Conservation (phyloP, 2,888 invertebrate species). For the Ormyrus thymus region DNA sequence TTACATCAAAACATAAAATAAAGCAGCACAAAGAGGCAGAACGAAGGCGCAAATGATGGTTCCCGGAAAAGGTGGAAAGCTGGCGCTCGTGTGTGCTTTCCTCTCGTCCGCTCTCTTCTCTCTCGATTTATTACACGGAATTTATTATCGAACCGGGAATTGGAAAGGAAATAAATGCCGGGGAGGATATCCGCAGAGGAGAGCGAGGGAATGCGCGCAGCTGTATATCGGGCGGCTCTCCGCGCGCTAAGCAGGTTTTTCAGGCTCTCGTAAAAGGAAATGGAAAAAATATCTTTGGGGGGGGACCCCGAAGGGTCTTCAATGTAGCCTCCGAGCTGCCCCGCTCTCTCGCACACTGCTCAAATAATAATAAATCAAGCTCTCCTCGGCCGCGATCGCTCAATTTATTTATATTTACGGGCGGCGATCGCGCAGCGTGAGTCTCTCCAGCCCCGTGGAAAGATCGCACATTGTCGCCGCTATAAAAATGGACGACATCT, state of each 20-base stretch:
- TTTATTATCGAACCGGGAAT: conserved; percentile 21
- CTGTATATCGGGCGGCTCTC: conserved; percentile 24
- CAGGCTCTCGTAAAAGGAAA: conserved; percentile 60
- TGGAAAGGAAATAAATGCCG: conserved; percentile 19
- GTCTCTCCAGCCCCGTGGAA: neutral
- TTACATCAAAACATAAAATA: no score
- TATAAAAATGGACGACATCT: conserved; percentile 34
- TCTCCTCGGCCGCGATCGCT: conserved; percentile 26
- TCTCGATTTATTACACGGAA: conserved; percentile 11
- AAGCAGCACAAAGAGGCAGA: no score
- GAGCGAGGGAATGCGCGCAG: conserved; percentile 18
- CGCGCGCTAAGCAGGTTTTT: conserved; percentile 58
- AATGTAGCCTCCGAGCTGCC: neutral
- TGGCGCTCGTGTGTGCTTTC: neutral
- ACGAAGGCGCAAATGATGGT: no score
- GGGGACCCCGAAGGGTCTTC: neutral
- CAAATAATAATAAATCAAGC: conserved; percentile 41
- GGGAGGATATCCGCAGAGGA: conserved; percentile 38
- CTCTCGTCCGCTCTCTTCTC: neutral
- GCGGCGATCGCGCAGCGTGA: conserved; percentile 1
- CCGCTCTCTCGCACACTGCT: neutral
- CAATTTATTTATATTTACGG: conserved; percentile 54
- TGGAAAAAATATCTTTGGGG: conserved; percentile 58
- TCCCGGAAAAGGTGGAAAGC: neutral
- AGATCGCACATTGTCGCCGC: conserved; percentile 40